Evolutionary conservation across 2,888 invertebrate genomes (phyloP).

Genomic region (Baronia brevicornis): DNA sequence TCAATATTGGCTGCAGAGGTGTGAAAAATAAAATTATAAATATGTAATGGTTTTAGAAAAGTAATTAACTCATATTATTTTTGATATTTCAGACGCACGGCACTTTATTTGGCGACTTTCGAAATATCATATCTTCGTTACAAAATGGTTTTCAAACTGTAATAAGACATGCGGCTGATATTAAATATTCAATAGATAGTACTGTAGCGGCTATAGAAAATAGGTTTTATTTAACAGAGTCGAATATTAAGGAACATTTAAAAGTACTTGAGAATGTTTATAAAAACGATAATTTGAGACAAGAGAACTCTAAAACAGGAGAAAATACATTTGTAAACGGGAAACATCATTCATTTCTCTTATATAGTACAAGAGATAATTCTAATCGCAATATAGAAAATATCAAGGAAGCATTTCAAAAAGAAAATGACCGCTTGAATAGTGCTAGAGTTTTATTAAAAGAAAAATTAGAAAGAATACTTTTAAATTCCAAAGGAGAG

Average conservation of each 20-base stretch:
- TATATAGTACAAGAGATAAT: slow-evolving; percentile 21
- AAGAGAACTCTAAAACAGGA: too few species aligned
- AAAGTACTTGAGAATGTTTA: too few species aligned
- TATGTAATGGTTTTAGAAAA: too few species aligned
- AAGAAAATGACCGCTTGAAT: slow-evolving; percentile 36
- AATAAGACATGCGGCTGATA: slow-evolving; percentile 49
- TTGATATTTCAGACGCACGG: slow-evolving; percentile 45
- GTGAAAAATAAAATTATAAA: slow-evolving; percentile 6
- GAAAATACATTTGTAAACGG: too few species aligned
- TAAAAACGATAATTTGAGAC: too few species aligned
- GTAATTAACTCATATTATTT: neutral
- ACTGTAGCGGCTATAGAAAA: slow-evolving; percentile 52
- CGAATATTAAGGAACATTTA: too few species aligned
- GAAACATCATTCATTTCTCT: too few species aligned
- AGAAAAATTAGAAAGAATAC: slow-evolving; percentile 39
- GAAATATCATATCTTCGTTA: slow-evolving; percentile 38
- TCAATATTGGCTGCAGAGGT: slow-evolving; percentile 16
- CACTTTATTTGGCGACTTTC: slow-evolving; percentile 43
- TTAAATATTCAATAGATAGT: slow-evolving; percentile 52
- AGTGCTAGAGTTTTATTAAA: slow-evolving; percentile 37
- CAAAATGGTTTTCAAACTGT: slow-evolving; percentile 46
- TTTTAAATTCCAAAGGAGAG: slow-evolving; percentile 32
- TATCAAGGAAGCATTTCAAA: slow-evolving; percentile 29
- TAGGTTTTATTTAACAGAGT: too few species aligned
- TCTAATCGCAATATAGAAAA: slow-evolving; percentile 25